These are phyloP conservation scores for Pseudomyrmex flavicornis DNA, from an alignment of 1,140 invertebrate genomes.

Conservation along the genomic window DNA sequence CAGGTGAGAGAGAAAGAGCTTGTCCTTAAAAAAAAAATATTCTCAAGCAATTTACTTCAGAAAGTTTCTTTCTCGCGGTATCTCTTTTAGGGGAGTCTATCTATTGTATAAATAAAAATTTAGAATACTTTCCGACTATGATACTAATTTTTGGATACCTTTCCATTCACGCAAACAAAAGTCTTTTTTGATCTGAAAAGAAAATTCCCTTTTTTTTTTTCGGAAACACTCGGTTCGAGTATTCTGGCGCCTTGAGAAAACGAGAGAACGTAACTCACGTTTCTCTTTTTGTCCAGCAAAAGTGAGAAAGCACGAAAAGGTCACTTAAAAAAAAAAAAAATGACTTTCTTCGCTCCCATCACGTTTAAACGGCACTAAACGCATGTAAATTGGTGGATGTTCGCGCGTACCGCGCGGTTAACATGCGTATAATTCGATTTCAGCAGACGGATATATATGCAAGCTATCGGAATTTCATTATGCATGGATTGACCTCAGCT, in stretches of 20 bases:
- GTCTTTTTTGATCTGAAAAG: too few relatives aligned
- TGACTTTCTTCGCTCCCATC: constrained; percentile 44
- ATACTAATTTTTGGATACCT: too few relatives aligned
- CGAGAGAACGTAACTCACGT: neutral
- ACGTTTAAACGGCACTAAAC: neutral
- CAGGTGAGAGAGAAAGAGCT: constrained; percentile 10
- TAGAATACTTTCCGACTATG: neutral
- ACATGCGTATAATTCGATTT: neutral
- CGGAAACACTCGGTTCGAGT: neutral
- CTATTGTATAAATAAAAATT: too few relatives aligned
- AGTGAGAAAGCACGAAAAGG: constrained; percentile 34
- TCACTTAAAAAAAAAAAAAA: neutral
- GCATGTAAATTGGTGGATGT: neutral
- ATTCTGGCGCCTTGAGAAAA: neutral
- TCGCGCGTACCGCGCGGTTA: neutral
- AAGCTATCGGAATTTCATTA: constrained; percentile 76
- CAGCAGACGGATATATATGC: constrained; percentile 63
- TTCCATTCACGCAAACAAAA: too few relatives aligned
- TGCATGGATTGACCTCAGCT: constrained; percentile 76
- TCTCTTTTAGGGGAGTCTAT: too few relatives aligned
- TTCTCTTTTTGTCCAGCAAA: constrained; percentile 31
- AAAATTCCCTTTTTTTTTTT: neutral
- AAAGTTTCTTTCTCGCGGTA: too few relatives aligned
- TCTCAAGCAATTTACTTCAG: neutral
- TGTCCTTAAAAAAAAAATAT: constrained; percentile 12